Evolutionary conservation across 1,140 invertebrate species (phyloP).

Genomic region (Bombus pascuorum): DNA sequence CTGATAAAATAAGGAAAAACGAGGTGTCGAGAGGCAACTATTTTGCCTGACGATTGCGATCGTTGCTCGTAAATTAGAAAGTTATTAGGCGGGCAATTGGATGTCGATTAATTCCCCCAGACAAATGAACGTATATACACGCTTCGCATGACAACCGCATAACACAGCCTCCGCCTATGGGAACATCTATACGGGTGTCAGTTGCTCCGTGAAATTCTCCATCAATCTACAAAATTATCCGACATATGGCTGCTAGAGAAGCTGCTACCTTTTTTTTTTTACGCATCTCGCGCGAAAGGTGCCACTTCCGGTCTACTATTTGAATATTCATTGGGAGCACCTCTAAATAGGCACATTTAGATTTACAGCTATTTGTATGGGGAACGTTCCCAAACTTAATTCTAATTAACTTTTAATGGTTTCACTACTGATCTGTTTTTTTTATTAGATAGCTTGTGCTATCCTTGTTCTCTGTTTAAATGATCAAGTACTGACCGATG

Average conservation of each 20-base stretch:
- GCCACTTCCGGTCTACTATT: conserved; percentile 39
- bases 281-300: not conserved
- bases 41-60: not conserved
- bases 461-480: too few relatives aligned
- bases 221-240: conserved; percentile 75
- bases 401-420: not conserved
- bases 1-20: not conserved
- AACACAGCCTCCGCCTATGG: conserved; percentile 30
- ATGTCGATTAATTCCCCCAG: conserved; percentile 68
- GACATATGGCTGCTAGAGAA: conserved; percentile 72
- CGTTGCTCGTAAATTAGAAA: conserved; percentile 69
- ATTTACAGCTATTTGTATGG: not conserved
- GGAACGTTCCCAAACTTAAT: not conserved
- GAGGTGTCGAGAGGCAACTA: conserved; percentile 34
- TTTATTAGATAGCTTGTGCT: not conserved
- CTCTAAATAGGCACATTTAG: not conserved
- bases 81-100: conserved; percentile 68
- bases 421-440: not conserved
- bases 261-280: conserved; percentile 6
- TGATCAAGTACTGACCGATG: too few relatives aligned
- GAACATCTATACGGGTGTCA: conserved; percentile 73
- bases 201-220: conserved; percentile 78
- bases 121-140: conserved; percentile 48
- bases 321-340: conserved; percentile 14
- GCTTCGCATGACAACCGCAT: conserved; percentile 32